These are phyloP conservation scores for Watsonalla cultraria DNA, from an alignment of 2,888 invertebrate genomes.

Conservation along the genomic window DNA sequence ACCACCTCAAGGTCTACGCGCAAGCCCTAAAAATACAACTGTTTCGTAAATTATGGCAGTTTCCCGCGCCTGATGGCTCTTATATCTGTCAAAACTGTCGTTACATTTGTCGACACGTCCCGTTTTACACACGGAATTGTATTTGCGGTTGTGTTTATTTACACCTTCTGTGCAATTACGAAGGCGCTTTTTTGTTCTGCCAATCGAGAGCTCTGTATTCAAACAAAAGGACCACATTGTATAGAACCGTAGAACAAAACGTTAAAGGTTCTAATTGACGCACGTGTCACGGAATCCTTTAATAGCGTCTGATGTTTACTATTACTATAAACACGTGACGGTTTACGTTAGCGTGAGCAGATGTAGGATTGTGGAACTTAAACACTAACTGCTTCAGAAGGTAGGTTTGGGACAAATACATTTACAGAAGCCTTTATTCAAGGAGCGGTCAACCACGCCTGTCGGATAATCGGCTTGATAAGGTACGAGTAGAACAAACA, in stretches of 20 bases:
- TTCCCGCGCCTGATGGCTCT: background rate
- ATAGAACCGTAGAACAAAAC: background rate
- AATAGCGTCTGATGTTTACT: constrained; percentile 4
- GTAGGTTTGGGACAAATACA: background rate
- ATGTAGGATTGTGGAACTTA: background rate
- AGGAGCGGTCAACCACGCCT: background rate
- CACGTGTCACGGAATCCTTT: background rate
- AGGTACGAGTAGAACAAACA: constrained; percentile 3
- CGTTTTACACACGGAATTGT: too few relatives aligned
- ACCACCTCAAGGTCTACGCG: constrained; percentile 23
- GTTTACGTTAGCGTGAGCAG: background rate
- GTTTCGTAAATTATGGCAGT: constrained; percentile 7
- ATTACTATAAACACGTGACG: constrained; percentile 7
- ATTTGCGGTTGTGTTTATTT: too few relatives aligned
- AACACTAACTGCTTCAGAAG: too few relatives aligned
- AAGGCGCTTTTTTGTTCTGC: too few relatives aligned
- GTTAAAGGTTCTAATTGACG: background rate
- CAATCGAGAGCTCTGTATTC: too few relatives aligned
- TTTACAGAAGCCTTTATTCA: too few relatives aligned
- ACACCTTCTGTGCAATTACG: too few relatives aligned
- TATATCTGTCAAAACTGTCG: background rate
- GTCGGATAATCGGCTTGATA: constrained; percentile 4
- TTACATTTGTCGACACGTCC: background rate
- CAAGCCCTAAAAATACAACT: constrained; percentile 32
- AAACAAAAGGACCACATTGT: too few relatives aligned